phyloP scores from a whole-genome alignment of 2,797 vertebrate genomes.

The Aselliscus stoliczkanus region DNA sequence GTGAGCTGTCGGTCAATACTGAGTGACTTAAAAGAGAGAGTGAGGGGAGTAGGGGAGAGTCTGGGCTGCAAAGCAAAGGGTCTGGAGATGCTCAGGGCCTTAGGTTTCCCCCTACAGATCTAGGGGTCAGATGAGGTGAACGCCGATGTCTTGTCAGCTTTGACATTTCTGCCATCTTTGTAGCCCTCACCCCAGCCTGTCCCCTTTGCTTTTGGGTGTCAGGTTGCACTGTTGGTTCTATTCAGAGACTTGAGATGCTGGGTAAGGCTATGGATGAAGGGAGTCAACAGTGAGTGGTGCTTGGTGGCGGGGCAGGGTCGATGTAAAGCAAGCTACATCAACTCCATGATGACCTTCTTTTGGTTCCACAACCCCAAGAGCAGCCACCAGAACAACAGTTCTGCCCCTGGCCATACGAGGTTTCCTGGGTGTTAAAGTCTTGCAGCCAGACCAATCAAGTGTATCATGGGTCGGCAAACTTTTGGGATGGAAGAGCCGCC shows the following conservation, averaged over 20 bases:
- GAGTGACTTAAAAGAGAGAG: background rate
- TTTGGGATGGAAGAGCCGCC: too few species aligned
- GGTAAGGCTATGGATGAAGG: background rate
- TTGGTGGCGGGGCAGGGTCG: background rate
- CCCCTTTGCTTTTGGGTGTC: background rate
- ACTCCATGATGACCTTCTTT: background rate
- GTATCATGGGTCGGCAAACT: too few species aligned
- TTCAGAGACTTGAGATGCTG: background rate
- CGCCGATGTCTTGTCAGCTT: too few species aligned
- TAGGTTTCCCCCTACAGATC: background rate
- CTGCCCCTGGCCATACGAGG: accelerated
- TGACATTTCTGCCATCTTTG: background rate
- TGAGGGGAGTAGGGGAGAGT: background rate
- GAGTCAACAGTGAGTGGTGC: background rate
- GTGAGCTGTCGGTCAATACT: background rate
- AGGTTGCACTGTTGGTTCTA: background rate
- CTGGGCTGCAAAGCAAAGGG: background rate
- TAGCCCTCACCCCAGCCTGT: background rate
- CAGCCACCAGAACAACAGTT: too few species aligned
- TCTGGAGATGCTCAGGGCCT: background rate
- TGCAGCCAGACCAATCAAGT: background rate
- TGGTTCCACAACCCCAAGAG: background rate
- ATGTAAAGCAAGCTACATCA: background rate
- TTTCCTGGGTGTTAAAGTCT: background rate
- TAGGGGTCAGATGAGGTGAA: background rate